Evolutionary conservation across 1,140 invertebrate genomes (phyloP).

Genomic region (Tetragonula clypearis): DNA sequence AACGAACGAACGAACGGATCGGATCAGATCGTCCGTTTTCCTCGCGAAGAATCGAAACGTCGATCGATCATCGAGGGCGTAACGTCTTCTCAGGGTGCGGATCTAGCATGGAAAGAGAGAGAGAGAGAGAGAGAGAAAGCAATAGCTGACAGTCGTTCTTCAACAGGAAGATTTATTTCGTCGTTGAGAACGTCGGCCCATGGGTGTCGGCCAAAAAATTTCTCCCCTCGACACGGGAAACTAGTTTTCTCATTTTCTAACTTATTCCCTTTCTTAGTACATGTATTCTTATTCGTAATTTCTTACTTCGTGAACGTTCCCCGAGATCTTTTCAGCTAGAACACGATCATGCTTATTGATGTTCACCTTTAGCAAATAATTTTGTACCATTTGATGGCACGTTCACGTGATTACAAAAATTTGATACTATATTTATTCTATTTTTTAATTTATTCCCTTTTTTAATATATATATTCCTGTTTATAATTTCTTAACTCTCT

Average conservation of each 20-base stretch:
- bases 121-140: background rate
- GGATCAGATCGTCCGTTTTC: slow-evolving; percentile 51
- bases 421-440: too few relatives aligned
- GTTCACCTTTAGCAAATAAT: too few relatives aligned
- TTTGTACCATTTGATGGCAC: too few relatives aligned
- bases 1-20: slow-evolving; percentile 5
- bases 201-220: slow-evolving; percentile 42
- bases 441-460: too few relatives aligned
- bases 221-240: background rate
- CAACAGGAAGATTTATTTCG: slow-evolving; percentile 56
- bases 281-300: background rate
- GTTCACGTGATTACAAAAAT: too few relatives aligned
- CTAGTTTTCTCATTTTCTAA: background rate
- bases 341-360: too few relatives aligned
- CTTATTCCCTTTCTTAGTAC: background rate
- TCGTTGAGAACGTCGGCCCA: slow-evolving; percentile 20
- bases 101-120: slow-evolving; percentile 50
- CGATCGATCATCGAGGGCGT: slow-evolving; percentile 69
- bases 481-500: too few relatives aligned
- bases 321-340: background rate
- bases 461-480: too few relatives aligned
- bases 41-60: slow-evolving; percentile 61
- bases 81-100: slow-evolving; percentile 55
- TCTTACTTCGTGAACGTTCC: too few relatives aligned
- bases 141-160: slow-evolving; percentile 39